Base-by-base conservation (phyloP, 2,113 vertebrate genomes). In the Tetrax tetrax region DNA sequence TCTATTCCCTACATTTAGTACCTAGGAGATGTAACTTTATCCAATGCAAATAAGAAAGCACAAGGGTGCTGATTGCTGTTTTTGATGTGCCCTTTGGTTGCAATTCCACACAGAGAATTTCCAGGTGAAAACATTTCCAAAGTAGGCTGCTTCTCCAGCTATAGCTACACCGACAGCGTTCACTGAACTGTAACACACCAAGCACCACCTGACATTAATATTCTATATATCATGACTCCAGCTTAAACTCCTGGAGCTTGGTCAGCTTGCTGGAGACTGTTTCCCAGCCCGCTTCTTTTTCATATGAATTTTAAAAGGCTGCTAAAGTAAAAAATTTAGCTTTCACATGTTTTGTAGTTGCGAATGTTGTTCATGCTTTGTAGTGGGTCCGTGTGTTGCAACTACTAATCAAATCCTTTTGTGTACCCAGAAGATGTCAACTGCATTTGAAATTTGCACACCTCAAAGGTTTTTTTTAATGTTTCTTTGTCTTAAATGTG, bases 401-500 rank as follows among this genome's bases (percentile, higher is more conserved):
- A 19, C 54, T 47, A 53, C 63, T 81, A 77, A 83, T 74, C 54
- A 86, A 89, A 83, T 75, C 51, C 29, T 60, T 17, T 60, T 54
- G n/a, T 43, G 31, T 15, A 81, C 31, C 54, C 27, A 70, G 77
- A 54, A 0, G 0, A 51, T 9, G 28, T 37, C 68, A 77, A 28
- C 47, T 3, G 4, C 59, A 17, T 92, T 70, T 86, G 68, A 93
- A 95, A 89, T 86, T 33, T 74, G 25, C 51, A 59, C n/a, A 81
- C 60, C 86, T 95, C 37, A 24, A 88, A 76, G 45, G 28, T 22
- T 88, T 75, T 43, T 41, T 41, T 80, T 95, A 61, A 50, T 0
- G 0, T 61, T 86, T 80, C 51, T 83, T 87, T 70, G 41, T 77
- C 71, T 90, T 90, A 89, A 95, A 74, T 28, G 20, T 87, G 64